Percentiles rank a stretch among this genome's conserved stretches.
phyloP scores from a whole-genome alignment of 2,797 vertebrate species.

The Hafferia zeledoni region DNA sequence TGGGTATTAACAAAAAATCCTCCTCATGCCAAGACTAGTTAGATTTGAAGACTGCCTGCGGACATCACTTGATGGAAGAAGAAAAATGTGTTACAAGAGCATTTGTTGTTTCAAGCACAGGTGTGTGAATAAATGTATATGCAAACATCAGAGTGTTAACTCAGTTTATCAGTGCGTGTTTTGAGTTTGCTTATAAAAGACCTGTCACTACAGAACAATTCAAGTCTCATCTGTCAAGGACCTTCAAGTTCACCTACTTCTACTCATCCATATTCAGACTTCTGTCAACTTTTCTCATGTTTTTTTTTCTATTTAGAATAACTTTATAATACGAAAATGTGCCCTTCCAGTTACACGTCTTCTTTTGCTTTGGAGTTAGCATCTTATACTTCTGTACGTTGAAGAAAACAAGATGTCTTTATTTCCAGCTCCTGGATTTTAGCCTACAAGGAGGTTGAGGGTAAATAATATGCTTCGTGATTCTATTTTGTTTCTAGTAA shows the following conservation, averaged over 20 bases:
- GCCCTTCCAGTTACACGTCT: background rate
- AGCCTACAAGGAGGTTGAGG: background rate
- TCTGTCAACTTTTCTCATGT: background rate
- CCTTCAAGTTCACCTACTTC: background rate
- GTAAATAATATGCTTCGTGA: background rate
- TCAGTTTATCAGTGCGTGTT: background rate
- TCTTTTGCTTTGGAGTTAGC: background rate
- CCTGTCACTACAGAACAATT: background rate
- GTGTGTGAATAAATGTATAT: conserved; percentile 23
- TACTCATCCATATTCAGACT: background rate
- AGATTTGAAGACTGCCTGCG: conserved; percentile 23
- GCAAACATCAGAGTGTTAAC: background rate
- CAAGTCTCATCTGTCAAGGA: background rate
- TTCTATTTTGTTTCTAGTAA: background rate
- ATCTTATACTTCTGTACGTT: background rate
- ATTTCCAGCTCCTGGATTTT: background rate
- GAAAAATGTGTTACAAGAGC: background rate
- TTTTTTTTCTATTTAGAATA: background rate
- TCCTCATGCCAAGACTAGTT: background rate
- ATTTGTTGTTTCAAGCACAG: background rate
- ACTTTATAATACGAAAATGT: background rate
- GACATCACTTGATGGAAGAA: conserved; percentile 25
- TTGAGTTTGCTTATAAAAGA: background rate
- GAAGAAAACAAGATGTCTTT: background rate
- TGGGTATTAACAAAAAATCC: background rate